Evolutionary conservation across 2,113 vertebrate genomes (phyloP).

Genomic region (Dunckerocampus dactyliophorus): DNA sequence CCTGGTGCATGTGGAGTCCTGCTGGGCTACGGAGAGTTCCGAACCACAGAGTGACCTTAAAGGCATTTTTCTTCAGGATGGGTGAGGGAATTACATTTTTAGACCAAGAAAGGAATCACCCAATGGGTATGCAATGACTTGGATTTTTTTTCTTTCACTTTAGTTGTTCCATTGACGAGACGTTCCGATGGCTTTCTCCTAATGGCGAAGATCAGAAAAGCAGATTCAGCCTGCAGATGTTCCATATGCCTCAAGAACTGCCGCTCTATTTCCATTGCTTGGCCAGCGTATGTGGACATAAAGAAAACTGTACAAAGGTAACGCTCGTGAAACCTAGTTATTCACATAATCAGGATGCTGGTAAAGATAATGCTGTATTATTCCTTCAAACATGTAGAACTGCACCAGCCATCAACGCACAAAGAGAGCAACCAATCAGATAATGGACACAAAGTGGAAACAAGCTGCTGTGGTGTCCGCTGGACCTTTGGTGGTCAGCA

Average conservation of each 20-base stretch:
- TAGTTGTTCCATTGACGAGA: conserved; percentile 64
- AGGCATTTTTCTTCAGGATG: conserved; percentile 51
- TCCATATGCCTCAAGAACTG: conserved; percentile 51
- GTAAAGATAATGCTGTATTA: background rate
- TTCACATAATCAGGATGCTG: too few relatives aligned
- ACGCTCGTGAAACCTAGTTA: background rate
- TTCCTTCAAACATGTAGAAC: conserved; percentile 31
- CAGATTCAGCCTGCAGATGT: conserved; percentile 68
- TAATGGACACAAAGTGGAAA: background rate
- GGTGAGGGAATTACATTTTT: conserved; percentile 39
- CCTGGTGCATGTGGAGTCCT: conserved; percentile 58
- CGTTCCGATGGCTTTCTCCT: conserved; percentile 59
- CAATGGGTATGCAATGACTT: background rate
- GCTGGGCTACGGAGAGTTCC: conserved; percentile 63
- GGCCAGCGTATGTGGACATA: conserved; percentile 52
- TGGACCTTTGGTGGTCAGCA: conserved; percentile 55
- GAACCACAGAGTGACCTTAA: conserved; percentile 31
- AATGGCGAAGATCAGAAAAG: conserved; percentile 48
- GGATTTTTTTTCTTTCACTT: background rate
- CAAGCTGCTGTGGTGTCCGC: conserved; percentile 50
- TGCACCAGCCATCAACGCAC: conserved; percentile 34
- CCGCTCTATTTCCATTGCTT: conserved; percentile 68
- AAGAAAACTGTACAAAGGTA: conserved; percentile 61
- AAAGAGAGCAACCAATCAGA: conserved; percentile 26
- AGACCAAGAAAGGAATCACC: background rate